Base-by-base conservation (phyloP, 2,797 vertebrate species). In the Euphonia xanthogaster region DNA sequence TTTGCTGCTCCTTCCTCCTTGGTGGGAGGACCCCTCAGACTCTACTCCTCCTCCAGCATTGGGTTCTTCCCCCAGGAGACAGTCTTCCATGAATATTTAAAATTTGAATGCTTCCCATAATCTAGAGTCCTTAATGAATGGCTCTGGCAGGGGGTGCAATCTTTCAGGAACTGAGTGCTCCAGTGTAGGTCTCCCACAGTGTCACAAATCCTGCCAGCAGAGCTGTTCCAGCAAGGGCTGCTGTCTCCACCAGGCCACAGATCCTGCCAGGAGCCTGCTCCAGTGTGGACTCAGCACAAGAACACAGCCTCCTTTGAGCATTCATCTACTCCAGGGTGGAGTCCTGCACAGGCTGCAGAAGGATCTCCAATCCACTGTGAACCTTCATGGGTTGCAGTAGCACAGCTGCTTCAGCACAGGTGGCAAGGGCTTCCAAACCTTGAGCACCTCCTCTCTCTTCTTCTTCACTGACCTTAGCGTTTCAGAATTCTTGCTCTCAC, bases 351-450 rank as follows among this genome's bases (percentile, higher is more conserved):
- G 35, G 10, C 40, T 67, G 22, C 27, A 54, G 19, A 22, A 23
- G 25, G 7, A 47, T n/a, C 33, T 53, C 6, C 14, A 25, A 40
- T 61, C 22, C 12, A 4, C 22, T 40, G 19, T 54, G 42, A 33
- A 28, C 19, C 27, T 37, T 67, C 27, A 28, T 3, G 16, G 19
- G 27, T 54, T 61, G 12, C 19, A 37, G 9, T 7, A 23, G 18
- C 27, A 67, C 22, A 48, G 11, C 16, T 61, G 7, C 35, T 67
- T 39, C 15, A 74, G 31, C 33, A 35, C 0, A 0, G 8, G 10
- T 27, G 73, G 8, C 40, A 42, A 31, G 31, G 22, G 1, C 23
- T 68, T 81, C 35, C 20, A 44, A 47, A 61, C 13, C 19, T 55
- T 40, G 10, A 42, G 19, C 23, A 37, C 9, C 13, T n/a, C 5